These are phyloP conservation scores for Poecilia picta DNA, from an alignment of 2,797 vertebrate genomes.

Conservation along the genomic window DNA sequence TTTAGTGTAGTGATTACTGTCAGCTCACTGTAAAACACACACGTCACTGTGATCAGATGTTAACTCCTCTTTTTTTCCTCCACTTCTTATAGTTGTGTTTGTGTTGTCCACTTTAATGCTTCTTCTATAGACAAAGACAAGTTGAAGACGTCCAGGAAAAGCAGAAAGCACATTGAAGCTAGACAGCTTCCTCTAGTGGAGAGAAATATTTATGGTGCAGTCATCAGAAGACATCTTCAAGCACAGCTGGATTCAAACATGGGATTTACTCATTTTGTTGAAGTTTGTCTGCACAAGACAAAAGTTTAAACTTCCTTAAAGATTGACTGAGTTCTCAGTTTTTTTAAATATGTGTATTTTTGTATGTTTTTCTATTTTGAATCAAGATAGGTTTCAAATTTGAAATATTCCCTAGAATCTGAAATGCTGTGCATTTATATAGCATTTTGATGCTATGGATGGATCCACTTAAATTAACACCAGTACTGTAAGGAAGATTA, in stretches of 20 bases:
- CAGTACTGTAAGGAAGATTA: too few species aligned
- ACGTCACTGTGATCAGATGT: neutral
- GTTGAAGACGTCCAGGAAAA: neutral
- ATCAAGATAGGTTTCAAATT: neutral
- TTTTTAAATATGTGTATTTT: too few species aligned
- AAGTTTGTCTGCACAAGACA: neutral
- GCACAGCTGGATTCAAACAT: neutral
- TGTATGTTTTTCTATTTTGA: too few species aligned
- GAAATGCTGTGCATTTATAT: neutral
- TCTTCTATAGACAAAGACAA: neutral
- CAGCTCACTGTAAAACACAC: neutral
- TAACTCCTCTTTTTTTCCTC: neutral
- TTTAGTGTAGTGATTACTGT: neutral
- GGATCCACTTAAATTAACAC: too few species aligned
- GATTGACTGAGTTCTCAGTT: neutral
- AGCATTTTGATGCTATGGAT: neutral
- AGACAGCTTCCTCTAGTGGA: slow-evolving; percentile 59
- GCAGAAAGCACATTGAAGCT: neutral
- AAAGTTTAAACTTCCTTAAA: neutral
- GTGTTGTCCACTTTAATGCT: neutral
- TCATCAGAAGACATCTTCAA: neutral
- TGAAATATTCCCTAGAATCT: neutral
- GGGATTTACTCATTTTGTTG: neutral
- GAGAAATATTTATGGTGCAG: neutral
- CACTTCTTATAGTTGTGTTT: neutral